These are phyloP conservation scores for Pipistrellus nathusii DNA, from an alignment of 2,797 vertebrate genomes.

Conservation along the genomic window DNA sequence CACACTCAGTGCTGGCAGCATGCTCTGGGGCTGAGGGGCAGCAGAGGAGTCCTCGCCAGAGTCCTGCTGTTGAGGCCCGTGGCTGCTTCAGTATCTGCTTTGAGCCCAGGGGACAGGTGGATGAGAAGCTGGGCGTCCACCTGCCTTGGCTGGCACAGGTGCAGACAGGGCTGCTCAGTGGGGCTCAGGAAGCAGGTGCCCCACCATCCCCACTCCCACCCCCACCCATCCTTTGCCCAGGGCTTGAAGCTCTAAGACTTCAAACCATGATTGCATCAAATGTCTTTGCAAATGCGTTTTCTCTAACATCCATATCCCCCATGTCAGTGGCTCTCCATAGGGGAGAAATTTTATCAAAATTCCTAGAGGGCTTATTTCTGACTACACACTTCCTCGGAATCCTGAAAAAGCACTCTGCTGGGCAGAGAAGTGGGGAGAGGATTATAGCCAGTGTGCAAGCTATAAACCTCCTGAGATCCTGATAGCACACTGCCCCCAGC, in stretches of 20 bases:
- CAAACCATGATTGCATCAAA: not conserved
- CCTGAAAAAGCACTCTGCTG: not conserved
- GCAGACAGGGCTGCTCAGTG: not conserved
- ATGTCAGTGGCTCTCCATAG: not conserved
- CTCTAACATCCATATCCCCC: not conserved
- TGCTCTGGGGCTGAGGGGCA: rapidly evolving
- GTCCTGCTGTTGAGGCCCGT: not conserved
- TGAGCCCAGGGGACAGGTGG: rapidly evolving
- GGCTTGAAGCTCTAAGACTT: not conserved
- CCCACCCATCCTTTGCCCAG: not conserved
- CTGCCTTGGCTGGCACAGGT: not conserved
- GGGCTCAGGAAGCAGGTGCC: not conserved
- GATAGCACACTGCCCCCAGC: not conserved
- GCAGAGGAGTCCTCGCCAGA: rapidly evolving
- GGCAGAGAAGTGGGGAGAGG: not conserved
- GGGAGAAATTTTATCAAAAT: not conserved
- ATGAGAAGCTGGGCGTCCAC: not conserved
- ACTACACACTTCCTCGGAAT: not conserved
- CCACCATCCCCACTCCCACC: not conserved
- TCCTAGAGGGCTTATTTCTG: not conserved
- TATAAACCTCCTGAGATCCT: no score
- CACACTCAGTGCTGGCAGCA: not conserved
- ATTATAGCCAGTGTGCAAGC: not conserved
- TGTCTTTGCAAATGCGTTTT: not conserved
- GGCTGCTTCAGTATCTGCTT: not conserved